These are phyloP conservation scores for Acanthurus lineatus DNA, from an alignment of 2,797 vertebrate species.

Conservation along the genomic window DNA sequence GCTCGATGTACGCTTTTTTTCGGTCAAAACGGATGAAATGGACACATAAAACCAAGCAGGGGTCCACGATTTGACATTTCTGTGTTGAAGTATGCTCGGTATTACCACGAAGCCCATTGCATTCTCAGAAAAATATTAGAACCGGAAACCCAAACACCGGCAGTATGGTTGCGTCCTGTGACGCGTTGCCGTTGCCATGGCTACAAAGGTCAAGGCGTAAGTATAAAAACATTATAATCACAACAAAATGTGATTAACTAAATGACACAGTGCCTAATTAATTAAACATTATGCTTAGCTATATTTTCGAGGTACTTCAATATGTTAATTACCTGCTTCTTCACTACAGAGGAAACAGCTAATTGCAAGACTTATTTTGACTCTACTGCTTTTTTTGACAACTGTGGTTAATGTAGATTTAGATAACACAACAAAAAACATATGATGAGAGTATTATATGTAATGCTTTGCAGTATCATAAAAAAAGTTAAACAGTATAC, in stretches of 20 bases:
- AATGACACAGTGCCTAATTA: not conserved
- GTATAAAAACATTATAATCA: not conserved
- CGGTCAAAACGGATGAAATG: not conserved
- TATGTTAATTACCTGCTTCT: not conserved
- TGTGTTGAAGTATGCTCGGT: not conserved
- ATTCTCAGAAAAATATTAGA: conserved; percentile 7
- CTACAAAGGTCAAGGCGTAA: conserved; percentile 60
- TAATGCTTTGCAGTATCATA: not conserved
- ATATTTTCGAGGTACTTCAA: not conserved
- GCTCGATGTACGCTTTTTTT: not conserved
- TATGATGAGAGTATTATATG: not conserved
- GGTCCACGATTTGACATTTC: not conserved
- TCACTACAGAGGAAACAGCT: not conserved
- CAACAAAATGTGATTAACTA: no score
- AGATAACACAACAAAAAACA: not conserved
- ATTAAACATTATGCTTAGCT: rapidly evolving
- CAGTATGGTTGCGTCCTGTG: conserved; percentile 80
- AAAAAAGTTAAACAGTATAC: not conserved
- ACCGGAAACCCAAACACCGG: conserved; percentile 38
- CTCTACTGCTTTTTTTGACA: not conserved
- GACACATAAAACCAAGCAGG: not conserved
- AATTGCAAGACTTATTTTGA: not conserved
- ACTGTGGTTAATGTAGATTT: not conserved
- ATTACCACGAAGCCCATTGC: not conserved
- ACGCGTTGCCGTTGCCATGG: conserved; percentile 82